Evolutionary conservation across 2,888 invertebrate genomes (phyloP).

Genomic region (Microplitis manilae): DNA sequence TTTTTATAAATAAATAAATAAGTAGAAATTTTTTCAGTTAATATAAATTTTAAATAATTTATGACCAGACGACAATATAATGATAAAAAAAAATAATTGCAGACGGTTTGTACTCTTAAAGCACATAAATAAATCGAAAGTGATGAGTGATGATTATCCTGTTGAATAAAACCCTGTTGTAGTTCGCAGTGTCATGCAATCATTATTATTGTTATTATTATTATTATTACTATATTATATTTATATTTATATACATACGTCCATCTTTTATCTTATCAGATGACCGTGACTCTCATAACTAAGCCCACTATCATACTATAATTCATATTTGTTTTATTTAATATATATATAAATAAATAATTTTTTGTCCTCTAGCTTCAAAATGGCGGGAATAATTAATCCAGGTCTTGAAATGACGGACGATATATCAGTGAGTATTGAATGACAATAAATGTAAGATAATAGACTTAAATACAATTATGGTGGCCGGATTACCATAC

Average conservation of each 20-base stretch:
- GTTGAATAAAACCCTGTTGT: slow-evolving; percentile 44
- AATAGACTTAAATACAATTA: neutral
- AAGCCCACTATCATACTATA: neutral
- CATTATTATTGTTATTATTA: slow-evolving; percentile 47
- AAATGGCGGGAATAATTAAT: slow-evolving; percentile 53
- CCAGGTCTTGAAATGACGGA: slow-evolving; percentile 42
- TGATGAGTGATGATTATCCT: slow-evolving; percentile 58
- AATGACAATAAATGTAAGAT: neutral
- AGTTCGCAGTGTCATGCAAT: neutral
- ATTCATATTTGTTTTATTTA: neutral
- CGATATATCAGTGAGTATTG: slow-evolving; percentile 36
- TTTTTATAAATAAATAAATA: no score
- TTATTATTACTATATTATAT: neutral
- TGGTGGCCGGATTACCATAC: no score
- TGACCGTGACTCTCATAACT: slow-evolving; percentile 33
- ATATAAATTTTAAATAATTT: neutral
- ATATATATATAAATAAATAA: neutral
- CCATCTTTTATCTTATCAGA: slow-evolving; percentile 53
- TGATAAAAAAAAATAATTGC: slow-evolving; percentile 2
- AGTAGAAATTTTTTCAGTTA: no score
- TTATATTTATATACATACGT: neutral
- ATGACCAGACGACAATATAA: neutral
- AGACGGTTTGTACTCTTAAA: slow-evolving; percentile 3
- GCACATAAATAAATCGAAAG: slow-evolving; percentile 46
- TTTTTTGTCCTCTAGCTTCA: neutral